Evolutionary conservation across 2,113 vertebrate genomes (phyloP).

Genomic region (Thunnus thynnus): DNA sequence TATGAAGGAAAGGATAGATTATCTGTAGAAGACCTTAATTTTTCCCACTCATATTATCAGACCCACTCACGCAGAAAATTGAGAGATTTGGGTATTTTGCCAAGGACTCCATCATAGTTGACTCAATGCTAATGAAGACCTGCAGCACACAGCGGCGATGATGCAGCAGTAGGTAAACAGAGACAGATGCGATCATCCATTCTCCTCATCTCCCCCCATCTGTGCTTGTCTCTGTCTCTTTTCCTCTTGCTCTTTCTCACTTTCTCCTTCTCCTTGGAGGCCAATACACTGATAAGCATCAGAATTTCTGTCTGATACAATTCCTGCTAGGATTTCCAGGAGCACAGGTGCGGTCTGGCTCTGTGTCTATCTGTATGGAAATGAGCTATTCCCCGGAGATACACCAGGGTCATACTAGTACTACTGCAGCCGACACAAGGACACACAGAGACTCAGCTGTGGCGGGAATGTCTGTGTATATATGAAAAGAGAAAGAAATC

Average conservation of each 20-base stretch:
- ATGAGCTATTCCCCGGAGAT: conserved; percentile 60
- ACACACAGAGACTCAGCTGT: conserved; percentile 57
- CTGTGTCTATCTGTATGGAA: conserved; percentile 74
- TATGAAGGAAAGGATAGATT: not conserved
- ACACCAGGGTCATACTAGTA: conserved; percentile 45
- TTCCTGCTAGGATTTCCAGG: conserved; percentile 50
- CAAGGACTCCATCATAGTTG: conserved; percentile 22
- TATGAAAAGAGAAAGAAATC: not conserved
- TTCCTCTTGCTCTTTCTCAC: not conserved
- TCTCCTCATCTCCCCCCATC: conserved; percentile 24
- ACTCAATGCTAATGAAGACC: conserved; percentile 35
- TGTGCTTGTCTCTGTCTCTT: not conserved
- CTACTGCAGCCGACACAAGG: conserved; percentile 26
- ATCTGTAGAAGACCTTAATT: not conserved
- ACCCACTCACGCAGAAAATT: conserved; percentile 23
- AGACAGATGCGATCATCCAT: conserved; percentile 69
- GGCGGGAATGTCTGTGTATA: conserved; percentile 10
- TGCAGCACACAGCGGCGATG: conserved; percentile 26
- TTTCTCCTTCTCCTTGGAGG: conserved; percentile 43
- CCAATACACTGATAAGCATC: conserved; percentile 64
- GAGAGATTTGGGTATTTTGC: not conserved
- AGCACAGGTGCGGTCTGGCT: conserved; percentile 73
- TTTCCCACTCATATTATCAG: conserved; percentile 9
- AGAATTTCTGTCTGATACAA: conserved; percentile 61
- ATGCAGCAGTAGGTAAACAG: conserved; percentile 51